Evolutionary conservation across 2,888 invertebrate genomes (phyloP).

Genomic region (Axea sp.): DNA sequence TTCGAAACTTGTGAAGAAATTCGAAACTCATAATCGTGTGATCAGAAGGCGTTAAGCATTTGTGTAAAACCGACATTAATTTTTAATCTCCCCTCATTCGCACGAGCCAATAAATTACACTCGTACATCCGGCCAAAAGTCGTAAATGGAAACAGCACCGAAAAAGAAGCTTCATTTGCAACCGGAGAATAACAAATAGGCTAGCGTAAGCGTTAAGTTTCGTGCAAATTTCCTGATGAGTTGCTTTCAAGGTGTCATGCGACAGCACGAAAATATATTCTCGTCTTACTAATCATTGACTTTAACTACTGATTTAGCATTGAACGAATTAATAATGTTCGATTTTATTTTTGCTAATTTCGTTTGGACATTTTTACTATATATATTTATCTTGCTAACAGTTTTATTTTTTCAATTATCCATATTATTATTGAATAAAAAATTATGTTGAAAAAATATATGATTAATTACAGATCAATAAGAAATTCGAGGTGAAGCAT

Average conservation of each 20-base stretch:
- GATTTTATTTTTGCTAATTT: no score
- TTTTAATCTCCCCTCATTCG: no score
- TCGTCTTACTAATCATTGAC: slow-evolving; percentile 44
- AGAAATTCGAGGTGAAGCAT: no score
- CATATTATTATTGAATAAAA: no score
- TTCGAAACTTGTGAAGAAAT: no score
- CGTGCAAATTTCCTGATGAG: slow-evolving; percentile 30
- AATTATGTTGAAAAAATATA: no score
- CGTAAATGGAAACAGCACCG: slow-evolving; percentile 21
- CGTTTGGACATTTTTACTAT: not conserved
- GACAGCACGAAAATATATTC: slow-evolving; percentile 1
- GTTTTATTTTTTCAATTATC: no score
- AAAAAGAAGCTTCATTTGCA: slow-evolving; percentile 48
- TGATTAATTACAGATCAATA: no score
- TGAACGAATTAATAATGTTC: not conserved
- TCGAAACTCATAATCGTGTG: no score
- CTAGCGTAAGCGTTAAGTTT: slow-evolving; percentile 39
- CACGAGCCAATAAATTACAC: slow-evolving; percentile 45
- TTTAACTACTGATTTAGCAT: slow-evolving; percentile 40
- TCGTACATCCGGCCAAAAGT: slow-evolving; percentile 34
- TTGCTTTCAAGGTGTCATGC: slow-evolving; percentile 27
- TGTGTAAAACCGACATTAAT: no score
- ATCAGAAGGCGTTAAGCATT: no score
- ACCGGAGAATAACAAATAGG: slow-evolving; percentile 43
- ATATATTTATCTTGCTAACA: not conserved